These are phyloP conservation scores for Botia kubotai DNA, from an alignment of 2,797 vertebrate genomes.

Conservation along the genomic window DNA sequence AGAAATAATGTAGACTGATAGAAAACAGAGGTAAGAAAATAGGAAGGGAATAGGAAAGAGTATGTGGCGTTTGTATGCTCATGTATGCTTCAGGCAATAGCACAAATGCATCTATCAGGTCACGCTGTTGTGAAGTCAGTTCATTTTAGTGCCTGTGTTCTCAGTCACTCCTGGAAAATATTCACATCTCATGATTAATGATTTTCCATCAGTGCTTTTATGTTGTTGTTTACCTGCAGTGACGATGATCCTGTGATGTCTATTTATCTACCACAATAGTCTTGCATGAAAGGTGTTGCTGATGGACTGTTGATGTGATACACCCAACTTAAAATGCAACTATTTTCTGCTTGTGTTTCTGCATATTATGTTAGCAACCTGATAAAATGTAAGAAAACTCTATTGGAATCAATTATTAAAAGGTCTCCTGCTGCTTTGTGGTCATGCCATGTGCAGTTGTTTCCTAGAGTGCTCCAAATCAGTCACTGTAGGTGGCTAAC, in stretches of 20 bases:
- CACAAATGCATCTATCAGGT: slow-evolving; percentile 33
- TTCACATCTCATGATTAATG: slow-evolving; percentile 30
- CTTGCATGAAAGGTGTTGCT: not conserved
- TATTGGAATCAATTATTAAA: too few species aligned
- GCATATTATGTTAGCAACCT: too few species aligned
- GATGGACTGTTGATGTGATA: too few species aligned
- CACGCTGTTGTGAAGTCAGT: slow-evolving; percentile 35
- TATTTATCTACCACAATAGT: not conserved
- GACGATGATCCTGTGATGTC: not conserved
- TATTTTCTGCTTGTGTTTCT: too few species aligned
- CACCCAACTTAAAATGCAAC: too few species aligned
- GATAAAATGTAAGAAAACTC: too few species aligned
- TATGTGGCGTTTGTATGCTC: slow-evolving; percentile 37
- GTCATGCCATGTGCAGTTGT: too few species aligned
- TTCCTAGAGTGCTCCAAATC: too few species aligned
- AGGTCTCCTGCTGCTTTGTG: too few species aligned
- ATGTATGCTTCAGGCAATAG: slow-evolving; percentile 32
- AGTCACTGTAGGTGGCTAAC: too few species aligned
- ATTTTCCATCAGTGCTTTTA: slow-evolving; percentile 18
- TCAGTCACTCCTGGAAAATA: not conserved
- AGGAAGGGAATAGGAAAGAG: slow-evolving; percentile 23
- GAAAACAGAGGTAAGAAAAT: slow-evolving; percentile 33
- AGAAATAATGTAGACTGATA: slow-evolving; percentile 47
- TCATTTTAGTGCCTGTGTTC: not conserved
- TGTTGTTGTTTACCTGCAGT: slow-evolving; percentile 40